phyloP scores from a whole-genome alignment of 2,888 invertebrate species.

The Onthophagus sagittarius region DNA sequence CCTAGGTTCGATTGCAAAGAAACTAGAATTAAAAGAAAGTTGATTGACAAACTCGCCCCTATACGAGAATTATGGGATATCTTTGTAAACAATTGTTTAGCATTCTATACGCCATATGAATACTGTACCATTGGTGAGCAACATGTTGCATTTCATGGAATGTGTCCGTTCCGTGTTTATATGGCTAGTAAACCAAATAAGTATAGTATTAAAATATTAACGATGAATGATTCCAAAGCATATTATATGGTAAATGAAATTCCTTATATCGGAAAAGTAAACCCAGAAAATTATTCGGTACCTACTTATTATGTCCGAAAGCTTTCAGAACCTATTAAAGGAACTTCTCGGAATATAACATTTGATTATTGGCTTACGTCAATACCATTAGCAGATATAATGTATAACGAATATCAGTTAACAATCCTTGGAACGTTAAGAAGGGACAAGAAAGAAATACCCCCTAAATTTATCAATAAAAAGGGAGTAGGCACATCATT shows the following conservation, averaged over 20 bases:
- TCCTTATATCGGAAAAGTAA: conserved; percentile 38
- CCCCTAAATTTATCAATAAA: conserved; percentile 13
- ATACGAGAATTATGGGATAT: conserved; percentile 33
- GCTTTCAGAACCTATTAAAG: conserved; percentile 29
- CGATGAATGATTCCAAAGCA: conserved; percentile 38
- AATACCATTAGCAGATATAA: conserved; percentile 25
- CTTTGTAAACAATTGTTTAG: conserved; percentile 29
- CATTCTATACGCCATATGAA: conserved; percentile 25
- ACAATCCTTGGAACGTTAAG: conserved; percentile 28
- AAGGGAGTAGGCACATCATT: conserved; percentile 17
- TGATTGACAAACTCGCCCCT: conserved; percentile 32
- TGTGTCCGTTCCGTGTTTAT: conserved; percentile 12
- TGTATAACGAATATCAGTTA: conserved; percentile 22
- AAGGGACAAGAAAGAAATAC: conserved; percentile 23
- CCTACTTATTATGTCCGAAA: not conserved
- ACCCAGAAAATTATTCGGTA: conserved; percentile 23
- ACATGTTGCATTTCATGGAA: conserved; percentile 25
- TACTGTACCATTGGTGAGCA: conserved; percentile 37
- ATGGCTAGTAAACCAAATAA: conserved; percentile 38
- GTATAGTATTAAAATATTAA: conserved; percentile 41
- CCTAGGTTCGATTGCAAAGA: conserved; percentile 26
- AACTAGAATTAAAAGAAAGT: conserved; percentile 20
- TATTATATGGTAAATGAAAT: conserved; percentile 38
- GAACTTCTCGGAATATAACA: conserved; percentile 27
- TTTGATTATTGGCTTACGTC: conserved; percentile 29